Base-by-base conservation (phyloP, 2,888 invertebrate species). In the Aethes cnicana region DNA sequence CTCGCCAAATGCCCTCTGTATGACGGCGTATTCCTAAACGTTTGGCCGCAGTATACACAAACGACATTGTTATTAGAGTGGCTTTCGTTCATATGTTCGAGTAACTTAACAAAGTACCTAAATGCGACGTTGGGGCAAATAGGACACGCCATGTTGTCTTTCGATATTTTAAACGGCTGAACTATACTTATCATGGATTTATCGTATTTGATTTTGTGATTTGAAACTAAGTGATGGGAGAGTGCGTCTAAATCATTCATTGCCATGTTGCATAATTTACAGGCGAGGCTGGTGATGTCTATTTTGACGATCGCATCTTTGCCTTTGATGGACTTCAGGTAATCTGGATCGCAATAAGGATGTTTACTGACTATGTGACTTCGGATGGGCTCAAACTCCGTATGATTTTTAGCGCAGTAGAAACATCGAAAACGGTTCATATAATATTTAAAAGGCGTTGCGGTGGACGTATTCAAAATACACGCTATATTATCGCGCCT, bases 401-500 rank as follows among this genome's bases (percentile, higher is more conserved):
- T 42, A 26, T 55, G 50, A 23, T 47, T 48, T 16, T 41, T 47
- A 3, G 47, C 17, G 21, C 60, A 61, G 39, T 57, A 58, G 26
- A 58, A 61, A 28, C 60, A 61, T 7, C 57, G 44, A 36, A 56
- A 61, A 8, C 52, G 47, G 21, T 58, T 61, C 54, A 52, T 54
- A 26, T 55, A 56, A 21, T 48, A 57, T 35, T 57, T 59, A 28
- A 61, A 61, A 9, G 61, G 61, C 5, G 50, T 52, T 2, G 55
- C 57, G 4, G 58, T 57, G 8, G 58, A 56, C 42, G 37, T 53
- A 25, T 56, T 58, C 8, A 60, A 21, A 12, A 60, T 30, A 12
- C 47, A 30, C 4, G 43, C 46, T n/a, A 60, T 54, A 20, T 56
- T 58, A 5, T 55, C 48, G 7, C 59, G 47, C 7, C 52, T 30